Percentiles rank a stretch among this genome's conserved stretches.
These are phyloP conservation scores for Phaetusa simplex DNA, from an alignment of 2,113 vertebrate species.

Conservation along the genomic window DNA sequence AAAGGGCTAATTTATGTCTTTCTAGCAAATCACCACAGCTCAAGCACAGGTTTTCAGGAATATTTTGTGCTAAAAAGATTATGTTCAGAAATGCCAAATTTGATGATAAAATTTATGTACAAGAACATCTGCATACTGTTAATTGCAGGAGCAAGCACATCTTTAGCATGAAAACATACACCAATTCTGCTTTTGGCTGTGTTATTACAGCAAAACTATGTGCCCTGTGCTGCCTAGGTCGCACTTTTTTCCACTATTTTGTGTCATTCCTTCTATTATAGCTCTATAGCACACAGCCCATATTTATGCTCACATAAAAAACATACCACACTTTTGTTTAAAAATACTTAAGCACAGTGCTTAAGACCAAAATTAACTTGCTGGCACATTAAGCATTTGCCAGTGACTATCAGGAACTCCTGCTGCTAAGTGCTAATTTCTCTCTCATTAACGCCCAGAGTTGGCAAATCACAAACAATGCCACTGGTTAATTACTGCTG, in stretches of 20 bases:
- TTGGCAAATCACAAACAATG: slow-evolving; percentile 69
- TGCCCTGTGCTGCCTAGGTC: background rate
- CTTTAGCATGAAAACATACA: background rate
- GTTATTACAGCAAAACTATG: background rate
- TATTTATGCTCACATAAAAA: background rate
- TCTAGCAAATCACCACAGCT: background rate
- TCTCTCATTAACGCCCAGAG: slow-evolving; percentile 64
- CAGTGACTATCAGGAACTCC: slow-evolving; percentile 59
- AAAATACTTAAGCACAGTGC: slow-evolving; percentile 54
- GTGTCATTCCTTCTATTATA: background rate
- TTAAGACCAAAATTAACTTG: slow-evolving; percentile 65
- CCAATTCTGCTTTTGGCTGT: background rate
- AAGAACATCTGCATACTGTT: background rate
- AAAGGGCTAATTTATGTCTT: background rate
- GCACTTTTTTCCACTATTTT: background rate
- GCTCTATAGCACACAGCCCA: background rate
- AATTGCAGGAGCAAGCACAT: background rate
- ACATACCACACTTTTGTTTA: background rate
- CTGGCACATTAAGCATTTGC: slow-evolving; percentile 64
- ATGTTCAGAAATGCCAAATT: background rate
- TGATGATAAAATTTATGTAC: background rate
- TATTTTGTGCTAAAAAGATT: background rate
- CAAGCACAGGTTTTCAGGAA: background rate
- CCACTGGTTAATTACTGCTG: slow-evolving; percentile 66
- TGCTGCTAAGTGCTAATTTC: slow-evolving; percentile 71